These are phyloP conservation scores for Equus przewalskii DNA, from an alignment of 2,113 vertebrate species.

Conservation along the genomic window DNA sequence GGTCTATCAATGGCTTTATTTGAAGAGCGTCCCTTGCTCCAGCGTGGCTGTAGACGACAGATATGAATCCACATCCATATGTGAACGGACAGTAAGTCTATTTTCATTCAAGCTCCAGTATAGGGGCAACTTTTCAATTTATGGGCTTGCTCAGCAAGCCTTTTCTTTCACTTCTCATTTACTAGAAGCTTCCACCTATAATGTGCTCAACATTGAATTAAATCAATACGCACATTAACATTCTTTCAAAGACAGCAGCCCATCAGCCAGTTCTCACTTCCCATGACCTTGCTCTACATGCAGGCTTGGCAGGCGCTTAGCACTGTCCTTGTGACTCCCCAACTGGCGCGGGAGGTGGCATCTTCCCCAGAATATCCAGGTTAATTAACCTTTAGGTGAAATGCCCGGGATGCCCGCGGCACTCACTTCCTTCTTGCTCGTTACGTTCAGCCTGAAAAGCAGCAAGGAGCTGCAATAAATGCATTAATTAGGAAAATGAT, in stretches of 20 bases:
- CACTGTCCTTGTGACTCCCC: rapidly evolving
- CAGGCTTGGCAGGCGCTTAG: rapidly evolving
- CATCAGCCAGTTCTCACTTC: background rate
- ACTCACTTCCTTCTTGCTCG: slow-evolving; percentile 49
- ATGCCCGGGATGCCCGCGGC: background rate
- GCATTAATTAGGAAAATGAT: slow-evolving; percentile 78
- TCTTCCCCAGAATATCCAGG: background rate
- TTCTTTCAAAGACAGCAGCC: background rate
- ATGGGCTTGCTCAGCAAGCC: background rate
- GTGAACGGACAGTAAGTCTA: background rate
- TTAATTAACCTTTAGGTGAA: slow-evolving; percentile 79
- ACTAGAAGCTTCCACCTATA: slow-evolving; percentile 33
- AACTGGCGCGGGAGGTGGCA: rapidly evolving
- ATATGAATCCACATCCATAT: background rate
- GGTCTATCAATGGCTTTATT: background rate
- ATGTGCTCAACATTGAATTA: background rate
- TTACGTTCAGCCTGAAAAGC: slow-evolving; percentile 54
- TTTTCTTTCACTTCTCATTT: background rate
- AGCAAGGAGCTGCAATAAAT: slow-evolving; percentile 61
- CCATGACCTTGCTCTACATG: background rate
- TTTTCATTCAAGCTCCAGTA: background rate
- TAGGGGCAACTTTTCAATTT: background rate
- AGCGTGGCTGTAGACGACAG: background rate
- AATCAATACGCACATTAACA: slow-evolving; percentile 6
- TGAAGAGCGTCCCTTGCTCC: background rate